phyloP scores from a whole-genome alignment of 1,140 invertebrate genomes.

The Spodoptera frugiperda region DNA sequence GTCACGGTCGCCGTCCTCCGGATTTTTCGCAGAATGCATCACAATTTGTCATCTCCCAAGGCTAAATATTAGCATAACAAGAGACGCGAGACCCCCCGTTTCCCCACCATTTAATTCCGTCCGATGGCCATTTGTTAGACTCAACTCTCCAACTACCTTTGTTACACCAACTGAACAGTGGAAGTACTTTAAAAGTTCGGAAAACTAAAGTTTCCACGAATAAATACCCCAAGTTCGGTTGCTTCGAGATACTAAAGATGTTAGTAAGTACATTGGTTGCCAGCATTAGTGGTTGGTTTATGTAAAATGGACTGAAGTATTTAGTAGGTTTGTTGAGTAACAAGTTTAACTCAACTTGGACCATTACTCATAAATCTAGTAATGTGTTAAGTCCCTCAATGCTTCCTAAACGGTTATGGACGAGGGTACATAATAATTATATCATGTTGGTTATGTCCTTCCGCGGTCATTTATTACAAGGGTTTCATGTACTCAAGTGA shows the following conservation, averaged over 20 bases:
- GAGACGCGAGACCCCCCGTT: slow-evolving; percentile 49
- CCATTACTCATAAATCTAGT: slow-evolving; percentile 44
- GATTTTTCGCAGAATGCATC: slow-evolving; percentile 51
- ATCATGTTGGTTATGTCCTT: slow-evolving; percentile 13
- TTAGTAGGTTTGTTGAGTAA: slow-evolving; percentile 34
- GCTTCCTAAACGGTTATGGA: slow-evolving; percentile 29
- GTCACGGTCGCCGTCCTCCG: slow-evolving; percentile 30
- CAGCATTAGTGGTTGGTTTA: slow-evolving; percentile 46
- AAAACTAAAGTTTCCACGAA: slow-evolving; percentile 51
- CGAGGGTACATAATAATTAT: slow-evolving; percentile 22
- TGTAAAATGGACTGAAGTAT: slow-evolving; percentile 40
- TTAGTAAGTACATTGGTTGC: slow-evolving; percentile 50
- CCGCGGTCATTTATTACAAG: background rate
- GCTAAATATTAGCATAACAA: slow-evolving; percentile 62
- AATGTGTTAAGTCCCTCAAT: slow-evolving; percentile 34
- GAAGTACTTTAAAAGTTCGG: slow-evolving; percentile 61
- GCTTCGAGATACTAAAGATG: slow-evolving; percentile 53
- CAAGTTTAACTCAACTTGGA: slow-evolving; percentile 36
- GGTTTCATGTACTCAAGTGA: background rate
- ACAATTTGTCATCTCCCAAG: slow-evolving; percentile 56
- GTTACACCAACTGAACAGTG: slow-evolving; percentile 55
- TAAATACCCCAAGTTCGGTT: slow-evolving; percentile 55
- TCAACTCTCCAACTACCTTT: slow-evolving; percentile 58
- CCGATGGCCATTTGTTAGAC: slow-evolving; percentile 58
- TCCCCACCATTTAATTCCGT: slow-evolving; percentile 57